phyloP scores from a whole-genome alignment of 2,113 vertebrate genomes.

The Phycodurus eques region DNA sequence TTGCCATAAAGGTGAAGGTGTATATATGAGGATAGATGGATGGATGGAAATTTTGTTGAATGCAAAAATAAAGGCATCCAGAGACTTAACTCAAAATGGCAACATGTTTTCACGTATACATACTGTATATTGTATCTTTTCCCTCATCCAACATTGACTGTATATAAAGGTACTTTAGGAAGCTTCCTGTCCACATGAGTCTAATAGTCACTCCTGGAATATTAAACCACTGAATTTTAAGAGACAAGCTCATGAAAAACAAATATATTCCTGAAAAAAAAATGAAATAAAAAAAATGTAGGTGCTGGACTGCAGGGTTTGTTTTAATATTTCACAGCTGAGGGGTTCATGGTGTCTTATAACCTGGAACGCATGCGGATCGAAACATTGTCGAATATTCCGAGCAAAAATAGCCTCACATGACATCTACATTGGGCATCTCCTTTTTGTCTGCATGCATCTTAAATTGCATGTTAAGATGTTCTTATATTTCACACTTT shows the following conservation, averaged over 20 bases:
- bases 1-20: no score
- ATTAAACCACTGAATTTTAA: background rate
- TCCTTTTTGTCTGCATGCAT: background rate
- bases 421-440: background rate
- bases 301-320: slow-evolving; percentile 19
- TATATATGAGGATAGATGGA: no score
- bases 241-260: background rate
- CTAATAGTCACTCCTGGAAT: background rate
- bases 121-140: background rate
- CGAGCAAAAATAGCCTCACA: background rate
- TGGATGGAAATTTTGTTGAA: background rate
- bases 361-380: slow-evolving; percentile 1
- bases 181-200: background rate
- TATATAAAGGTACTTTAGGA: background rate
- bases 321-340: slow-evolving; percentile 12
- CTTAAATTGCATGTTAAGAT: background rate
- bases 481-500: slow-evolving; percentile 11
- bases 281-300: no score
- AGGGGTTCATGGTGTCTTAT: slow-evolving; percentile 15
- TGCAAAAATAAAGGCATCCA: background rate
- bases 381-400: slow-evolving; percentile 2
- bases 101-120: background rate
- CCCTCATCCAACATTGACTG: background rate
- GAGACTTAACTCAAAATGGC: background rate
- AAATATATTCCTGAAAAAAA: background rate